phyloP scores from a whole-genome alignment of 2,113 vertebrate genomes.

The Leucosticte australis region DNA sequence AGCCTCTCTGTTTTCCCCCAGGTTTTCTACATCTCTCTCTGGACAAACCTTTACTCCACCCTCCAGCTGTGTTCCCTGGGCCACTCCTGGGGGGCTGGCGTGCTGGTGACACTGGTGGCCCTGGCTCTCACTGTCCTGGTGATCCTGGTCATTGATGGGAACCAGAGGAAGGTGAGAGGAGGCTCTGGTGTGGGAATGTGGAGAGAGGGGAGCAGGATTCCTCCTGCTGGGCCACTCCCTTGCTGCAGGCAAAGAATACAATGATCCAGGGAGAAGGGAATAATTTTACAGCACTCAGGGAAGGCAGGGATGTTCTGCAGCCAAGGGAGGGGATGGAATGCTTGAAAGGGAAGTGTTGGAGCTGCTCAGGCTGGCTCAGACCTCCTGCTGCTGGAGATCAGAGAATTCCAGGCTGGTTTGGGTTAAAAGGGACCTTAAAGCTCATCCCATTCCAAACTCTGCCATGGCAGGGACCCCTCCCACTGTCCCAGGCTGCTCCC shows the following conservation, averaged over 20 bases:
- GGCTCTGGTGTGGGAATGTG: no score
- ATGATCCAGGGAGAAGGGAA: not conserved
- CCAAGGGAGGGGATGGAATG: not conserved
- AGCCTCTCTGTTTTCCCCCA: not conserved
- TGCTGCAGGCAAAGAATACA: not conserved
- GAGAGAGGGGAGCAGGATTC: not conserved
- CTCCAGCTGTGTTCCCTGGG: slow-evolving; percentile 66
- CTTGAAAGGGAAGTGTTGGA: not conserved
- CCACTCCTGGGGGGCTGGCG: slow-evolving; percentile 55
- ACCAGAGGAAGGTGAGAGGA: slow-evolving; percentile 72
- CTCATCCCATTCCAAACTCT: accelerated
- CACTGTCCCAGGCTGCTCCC: not conserved
- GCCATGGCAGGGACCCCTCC: not conserved
- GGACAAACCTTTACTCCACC: slow-evolving; percentile 79
- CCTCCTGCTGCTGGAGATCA: not conserved
- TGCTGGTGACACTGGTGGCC: slow-evolving; percentile 69
- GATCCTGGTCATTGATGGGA: slow-evolving; percentile 56
- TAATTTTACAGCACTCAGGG: not conserved
- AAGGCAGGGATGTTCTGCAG: not conserved
- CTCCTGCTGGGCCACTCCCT: not conserved
- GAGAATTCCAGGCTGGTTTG: not conserved
- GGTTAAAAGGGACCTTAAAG: accelerated
- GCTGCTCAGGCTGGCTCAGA: not conserved
- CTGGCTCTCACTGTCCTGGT: slow-evolving; percentile 46
- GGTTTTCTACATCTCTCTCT: slow-evolving; percentile 77